These are phyloP conservation scores for Drosophila aff. DNA, from an alignment of 1,140 invertebrate genomes.

Conservation along the genomic window DNA sequence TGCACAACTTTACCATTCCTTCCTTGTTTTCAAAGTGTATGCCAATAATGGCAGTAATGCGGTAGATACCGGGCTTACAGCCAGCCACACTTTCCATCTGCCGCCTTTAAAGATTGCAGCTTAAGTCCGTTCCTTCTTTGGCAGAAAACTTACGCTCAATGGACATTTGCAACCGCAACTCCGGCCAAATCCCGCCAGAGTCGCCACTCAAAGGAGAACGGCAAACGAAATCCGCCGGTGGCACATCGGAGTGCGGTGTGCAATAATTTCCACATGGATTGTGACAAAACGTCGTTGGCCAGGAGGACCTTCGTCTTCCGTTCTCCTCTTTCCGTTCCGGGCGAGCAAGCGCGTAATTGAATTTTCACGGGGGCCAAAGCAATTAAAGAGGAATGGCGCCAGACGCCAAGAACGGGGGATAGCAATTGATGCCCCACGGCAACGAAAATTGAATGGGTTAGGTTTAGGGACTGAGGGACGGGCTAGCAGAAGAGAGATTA, in stretches of 20 bases:
- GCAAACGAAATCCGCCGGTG: conserved; percentile 40
- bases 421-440: conserved; percentile 32
- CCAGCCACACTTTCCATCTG: background rate
- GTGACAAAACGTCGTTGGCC: conserved; percentile 22
- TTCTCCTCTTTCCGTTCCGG: conserved; percentile 17
- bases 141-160: conserved; percentile 22
- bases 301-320: background rate
- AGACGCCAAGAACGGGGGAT: conserved; percentile 7
- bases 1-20: background rate
- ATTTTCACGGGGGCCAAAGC: conserved; percentile 63
- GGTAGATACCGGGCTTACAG: conserved; percentile 5
- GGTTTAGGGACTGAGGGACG: background rate
- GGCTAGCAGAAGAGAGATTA: conserved; percentile 29
- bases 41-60: background rate
- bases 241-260: conserved; percentile 28
- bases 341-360: conserved; percentile 54
- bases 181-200: conserved; percentile 20
- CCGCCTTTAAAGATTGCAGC: conserved; percentile 27
- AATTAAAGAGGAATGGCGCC: conserved; percentile 48
- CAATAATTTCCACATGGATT: conserved; percentile 64
- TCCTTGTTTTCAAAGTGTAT: background rate
- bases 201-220: conserved; percentile 20
- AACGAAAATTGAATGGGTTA: background rate
- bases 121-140: conserved; percentile 26
- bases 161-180: conserved; percentile 18